A percentile compares a stretch with the other conserved stretches of the same genome.
phyloP scores from a whole-genome alignment of 2,797 vertebrate genomes.

The Pogonophryne albipinna region DNA sequence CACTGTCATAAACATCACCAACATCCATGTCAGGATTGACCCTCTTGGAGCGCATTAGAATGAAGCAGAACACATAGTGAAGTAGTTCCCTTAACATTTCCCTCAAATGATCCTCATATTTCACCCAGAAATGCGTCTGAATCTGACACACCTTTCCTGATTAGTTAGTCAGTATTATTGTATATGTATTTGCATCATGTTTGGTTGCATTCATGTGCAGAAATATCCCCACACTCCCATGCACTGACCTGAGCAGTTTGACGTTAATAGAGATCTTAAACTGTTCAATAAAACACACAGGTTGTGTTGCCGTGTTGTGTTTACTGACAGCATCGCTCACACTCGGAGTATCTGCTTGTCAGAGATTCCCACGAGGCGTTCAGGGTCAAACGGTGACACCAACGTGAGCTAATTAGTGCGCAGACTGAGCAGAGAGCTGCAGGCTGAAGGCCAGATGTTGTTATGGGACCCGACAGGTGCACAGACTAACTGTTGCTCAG shows the following conservation, averaged over 20 bases:
- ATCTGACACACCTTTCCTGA: no score
- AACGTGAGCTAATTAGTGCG: conserved; percentile 20
- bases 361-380: conserved; percentile 23
- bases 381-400: conserved; percentile 25
- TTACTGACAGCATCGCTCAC: no score
- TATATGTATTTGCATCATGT: not conserved
- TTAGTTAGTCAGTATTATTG: not conserved
- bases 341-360: conserved; percentile 3
- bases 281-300: not conserved
- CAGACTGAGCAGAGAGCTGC: not conserved
- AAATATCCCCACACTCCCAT: not conserved
- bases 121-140: no score
- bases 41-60: not conserved
- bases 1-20: not conserved
- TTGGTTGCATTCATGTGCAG: not conserved
- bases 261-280: not conserved
- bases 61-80: no score
- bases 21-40: not conserved
- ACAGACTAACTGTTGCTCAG: not conserved
- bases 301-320: no score
- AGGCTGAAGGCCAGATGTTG: conserved; percentile 47
- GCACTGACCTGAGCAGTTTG: not conserved
- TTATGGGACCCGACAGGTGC: conserved; percentile 40
- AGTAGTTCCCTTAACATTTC: no score
- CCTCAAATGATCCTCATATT: no score